phyloP scores from a whole-genome alignment of 2,113 vertebrate species.

The Phylloscopus trochilus region DNA sequence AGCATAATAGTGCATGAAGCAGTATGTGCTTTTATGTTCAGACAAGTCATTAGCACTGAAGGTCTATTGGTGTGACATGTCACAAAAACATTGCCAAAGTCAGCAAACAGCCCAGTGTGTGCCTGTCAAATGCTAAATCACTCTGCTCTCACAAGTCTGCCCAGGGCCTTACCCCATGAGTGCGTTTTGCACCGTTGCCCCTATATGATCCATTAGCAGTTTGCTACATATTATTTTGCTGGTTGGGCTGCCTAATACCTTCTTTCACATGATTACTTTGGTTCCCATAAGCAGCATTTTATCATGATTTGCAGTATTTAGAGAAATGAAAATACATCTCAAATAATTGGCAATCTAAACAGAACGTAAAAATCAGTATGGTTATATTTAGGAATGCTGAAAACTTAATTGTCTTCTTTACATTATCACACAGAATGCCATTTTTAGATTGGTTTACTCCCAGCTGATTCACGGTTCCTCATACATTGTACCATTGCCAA shows the following conservation, averaged over 20 bases:
- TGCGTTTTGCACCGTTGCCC: neutral
- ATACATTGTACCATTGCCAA: neutral
- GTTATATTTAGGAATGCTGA: neutral
- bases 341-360: neutral
- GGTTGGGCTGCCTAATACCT: neutral
- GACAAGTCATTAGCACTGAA: neutral
- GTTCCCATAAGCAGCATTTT: neutral
- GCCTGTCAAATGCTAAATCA: neutral
- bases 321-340: neutral
- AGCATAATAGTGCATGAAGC: neutral
- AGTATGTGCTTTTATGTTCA: neutral
- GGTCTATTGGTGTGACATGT: neutral
- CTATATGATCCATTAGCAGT: neutral
- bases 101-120: rapidly evolving
- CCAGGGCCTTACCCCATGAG: neutral
- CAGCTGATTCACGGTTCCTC: neutral
- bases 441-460: neutral
- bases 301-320: neutral
- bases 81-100: neutral
- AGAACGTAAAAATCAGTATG: neutral
- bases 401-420: neutral
- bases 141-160: neutral
- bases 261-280: neutral
- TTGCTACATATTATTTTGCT: neutral
- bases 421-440: neutral